A percentile compares a stretch with the other conserved stretches of the same genome.
phyloP scores from a whole-genome alignment of 2,888 invertebrate species.

The Tuberolachnus salignus region DNA sequence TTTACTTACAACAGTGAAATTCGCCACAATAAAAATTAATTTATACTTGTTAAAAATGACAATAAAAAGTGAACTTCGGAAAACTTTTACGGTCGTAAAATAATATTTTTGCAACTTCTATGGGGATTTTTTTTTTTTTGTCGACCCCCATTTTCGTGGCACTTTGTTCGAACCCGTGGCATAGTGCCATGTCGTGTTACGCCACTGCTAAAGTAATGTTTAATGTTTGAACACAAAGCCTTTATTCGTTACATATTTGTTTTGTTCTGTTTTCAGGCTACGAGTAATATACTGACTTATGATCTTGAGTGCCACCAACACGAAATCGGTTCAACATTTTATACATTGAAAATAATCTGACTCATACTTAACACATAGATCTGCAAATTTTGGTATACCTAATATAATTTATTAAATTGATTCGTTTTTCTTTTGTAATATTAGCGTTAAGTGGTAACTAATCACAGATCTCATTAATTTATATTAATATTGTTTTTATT shows the following conservation, averaged over 20 bases:
- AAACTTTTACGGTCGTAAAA: not conserved
- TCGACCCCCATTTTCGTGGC: too few relatives aligned
- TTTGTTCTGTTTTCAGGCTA: conserved; percentile 32
- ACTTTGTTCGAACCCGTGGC: not conserved
- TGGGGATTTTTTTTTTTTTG: too few relatives aligned
- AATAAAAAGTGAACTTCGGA: not conserved
- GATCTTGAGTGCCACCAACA: conserved; percentile 53
- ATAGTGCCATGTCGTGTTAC: conserved; percentile 8
- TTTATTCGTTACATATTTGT: conserved; percentile 7
- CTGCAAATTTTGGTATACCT: conserved; percentile 48
- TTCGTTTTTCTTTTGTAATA: conserved; percentile 51
- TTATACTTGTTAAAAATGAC: not conserved
- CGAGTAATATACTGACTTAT: conserved; percentile 21
- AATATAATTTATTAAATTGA: conserved; percentile 42
- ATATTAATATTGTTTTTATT: conserved; percentile 51
- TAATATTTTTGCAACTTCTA: not conserved
- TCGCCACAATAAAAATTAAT: not conserved
- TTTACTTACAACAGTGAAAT: not conserved
- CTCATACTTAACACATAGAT: conserved; percentile 52
- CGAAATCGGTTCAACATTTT: conserved; percentile 41
- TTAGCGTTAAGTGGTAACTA: conserved; percentile 53
- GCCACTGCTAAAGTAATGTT: not conserved
- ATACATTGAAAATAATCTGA: conserved; percentile 37
- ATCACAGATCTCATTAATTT: conserved; percentile 55
- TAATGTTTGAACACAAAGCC: conserved; percentile 6